Evolutionary conservation across 2,113 vertebrate species (phyloP).

Genomic region (Toxotes chatareus): DNA sequence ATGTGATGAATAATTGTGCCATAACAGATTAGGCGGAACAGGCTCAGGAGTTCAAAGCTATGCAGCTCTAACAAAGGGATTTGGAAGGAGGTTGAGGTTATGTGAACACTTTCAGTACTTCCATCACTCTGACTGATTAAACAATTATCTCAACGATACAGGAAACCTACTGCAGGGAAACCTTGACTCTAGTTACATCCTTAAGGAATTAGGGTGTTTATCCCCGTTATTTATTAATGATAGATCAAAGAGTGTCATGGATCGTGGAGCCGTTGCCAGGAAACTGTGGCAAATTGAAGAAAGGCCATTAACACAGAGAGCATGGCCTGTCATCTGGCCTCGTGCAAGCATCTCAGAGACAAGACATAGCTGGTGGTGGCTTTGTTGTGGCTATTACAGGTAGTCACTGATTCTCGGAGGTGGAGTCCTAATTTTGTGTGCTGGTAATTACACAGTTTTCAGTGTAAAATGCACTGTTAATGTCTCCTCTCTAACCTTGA

Average conservation of each 20-base stretch:
- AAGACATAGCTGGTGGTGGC: slow-evolving; percentile 3
- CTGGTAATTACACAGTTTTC: slow-evolving; percentile 25
- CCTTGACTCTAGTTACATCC: slow-evolving; percentile 48
- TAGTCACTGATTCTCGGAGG: slow-evolving; percentile 15
- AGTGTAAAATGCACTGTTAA: slow-evolving; percentile 5
- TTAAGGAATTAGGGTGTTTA: slow-evolving; percentile 73
- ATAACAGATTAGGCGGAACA: slow-evolving; percentile 52
- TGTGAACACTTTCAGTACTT: slow-evolving; percentile 46
- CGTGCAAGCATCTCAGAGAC: slow-evolving; percentile 13
- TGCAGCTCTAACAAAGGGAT: slow-evolving; percentile 56
- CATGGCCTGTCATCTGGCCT: slow-evolving; percentile 41
- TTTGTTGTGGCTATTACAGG: slow-evolving; percentile 16
- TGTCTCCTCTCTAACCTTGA: slow-evolving; percentile 28
- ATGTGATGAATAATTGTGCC: slow-evolving; percentile 63
- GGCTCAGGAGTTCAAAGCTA: slow-evolving; percentile 63
- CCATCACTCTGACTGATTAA: slow-evolving; percentile 67
- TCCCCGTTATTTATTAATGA: slow-evolving; percentile 77
- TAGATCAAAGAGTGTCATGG: slow-evolving; percentile 65
- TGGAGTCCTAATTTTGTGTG: slow-evolving; percentile 35
- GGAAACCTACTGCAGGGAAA: slow-evolving; percentile 58
- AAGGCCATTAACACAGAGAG: slow-evolving; percentile 51
- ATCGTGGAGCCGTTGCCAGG: slow-evolving; percentile 71
- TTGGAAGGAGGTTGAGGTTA: slow-evolving; percentile 43
- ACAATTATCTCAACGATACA: slow-evolving; percentile 69
- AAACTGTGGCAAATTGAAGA: slow-evolving; percentile 60